Conservation (phyloP, 2,888 invertebrate genomes). For the Drosophila mimica region DNA sequence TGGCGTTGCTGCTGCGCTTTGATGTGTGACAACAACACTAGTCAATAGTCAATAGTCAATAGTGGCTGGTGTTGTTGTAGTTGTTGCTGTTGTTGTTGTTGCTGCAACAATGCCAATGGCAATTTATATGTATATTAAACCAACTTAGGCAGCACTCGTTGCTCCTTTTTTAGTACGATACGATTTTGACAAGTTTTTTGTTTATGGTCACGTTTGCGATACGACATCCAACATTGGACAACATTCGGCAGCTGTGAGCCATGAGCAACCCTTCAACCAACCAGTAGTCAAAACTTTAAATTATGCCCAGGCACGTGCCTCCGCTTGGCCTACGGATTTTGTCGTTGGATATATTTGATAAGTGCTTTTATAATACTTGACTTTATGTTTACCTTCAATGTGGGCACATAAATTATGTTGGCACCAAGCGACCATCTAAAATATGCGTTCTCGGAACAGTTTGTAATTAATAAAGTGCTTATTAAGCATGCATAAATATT, state of each 20-base stretch:
- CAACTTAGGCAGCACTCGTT: slow-evolving; percentile 29
- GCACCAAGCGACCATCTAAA: not conserved
- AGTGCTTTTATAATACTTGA: slow-evolving; percentile 9
- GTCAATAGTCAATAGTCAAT: slow-evolving; percentile 68
- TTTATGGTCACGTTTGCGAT: slow-evolving; percentile 72
- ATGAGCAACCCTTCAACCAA: slow-evolving; percentile 4
- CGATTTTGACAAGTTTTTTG: slow-evolving; percentile 53
- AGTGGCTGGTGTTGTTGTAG: slow-evolving; percentile 11
- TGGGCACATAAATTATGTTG: not conserved
- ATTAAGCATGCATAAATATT: slow-evolving; percentile 10
- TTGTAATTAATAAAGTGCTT: not conserved
- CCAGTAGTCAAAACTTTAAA: slow-evolving; percentile 22
- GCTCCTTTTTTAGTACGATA: slow-evolving; percentile 17
- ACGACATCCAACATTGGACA: slow-evolving; percentile 29
- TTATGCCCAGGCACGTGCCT: slow-evolving; percentile 18
- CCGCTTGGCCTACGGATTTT: not conserved
- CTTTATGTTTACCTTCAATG: slow-evolving; percentile 4
- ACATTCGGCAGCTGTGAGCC: slow-evolving; percentile 28
- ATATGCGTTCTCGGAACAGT: not conserved
- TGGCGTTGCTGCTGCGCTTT: slow-evolving; percentile 57
- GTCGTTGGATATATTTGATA: slow-evolving; percentile 16
- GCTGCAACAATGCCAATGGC: slow-evolving; percentile 63
- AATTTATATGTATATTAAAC: slow-evolving; percentile 63
- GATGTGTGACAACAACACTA: slow-evolving; percentile 75
- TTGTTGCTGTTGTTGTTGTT: not conserved